phyloP scores from a whole-genome alignment of 2,797 vertebrate genomes.

The Podarcis lilfordi region DNA sequence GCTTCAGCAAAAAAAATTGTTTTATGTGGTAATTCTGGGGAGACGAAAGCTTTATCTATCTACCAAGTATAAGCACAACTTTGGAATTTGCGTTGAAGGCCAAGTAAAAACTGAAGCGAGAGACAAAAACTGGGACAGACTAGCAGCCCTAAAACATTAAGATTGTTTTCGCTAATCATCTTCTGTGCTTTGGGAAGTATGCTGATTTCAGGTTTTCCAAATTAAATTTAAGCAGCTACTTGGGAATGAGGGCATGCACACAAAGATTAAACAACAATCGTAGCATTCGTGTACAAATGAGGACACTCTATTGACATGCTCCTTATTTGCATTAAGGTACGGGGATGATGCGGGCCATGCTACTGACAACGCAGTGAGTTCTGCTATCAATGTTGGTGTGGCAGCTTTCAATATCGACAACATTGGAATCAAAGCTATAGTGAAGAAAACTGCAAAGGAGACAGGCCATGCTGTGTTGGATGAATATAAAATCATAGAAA shows the following conservation, averaged over 20 bases:
- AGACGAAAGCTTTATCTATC: background rate
- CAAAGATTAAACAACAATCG: background rate
- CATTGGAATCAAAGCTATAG: constrained; percentile 94
- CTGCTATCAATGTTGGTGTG: constrained; percentile 93
- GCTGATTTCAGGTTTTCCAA: background rate
- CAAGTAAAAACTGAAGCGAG: constrained; percentile 13
- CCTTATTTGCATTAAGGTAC: constrained; percentile 82
- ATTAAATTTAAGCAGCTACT: background rate
- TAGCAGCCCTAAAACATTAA: constrained; percentile 35
- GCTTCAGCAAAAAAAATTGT: background rate
- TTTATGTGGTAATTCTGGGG: background rate
- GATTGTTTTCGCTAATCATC: background rate
- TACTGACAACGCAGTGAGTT: constrained; percentile 91
- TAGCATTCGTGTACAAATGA: background rate
- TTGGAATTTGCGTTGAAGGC: background rate
- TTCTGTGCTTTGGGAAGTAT: background rate
- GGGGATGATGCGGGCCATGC: constrained; percentile 91
- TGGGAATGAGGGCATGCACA: background rate
- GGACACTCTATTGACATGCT: background rate
- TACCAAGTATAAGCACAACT: background rate
- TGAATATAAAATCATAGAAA: constrained; percentile 88
- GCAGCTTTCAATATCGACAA: constrained; percentile 95
- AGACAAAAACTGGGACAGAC: constrained; percentile 28
- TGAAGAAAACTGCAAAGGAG: constrained; percentile 93
- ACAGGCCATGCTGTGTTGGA: constrained; percentile 90